Conservation (phyloP, 1,140 invertebrate species). For the Venturia canescens region DNA sequence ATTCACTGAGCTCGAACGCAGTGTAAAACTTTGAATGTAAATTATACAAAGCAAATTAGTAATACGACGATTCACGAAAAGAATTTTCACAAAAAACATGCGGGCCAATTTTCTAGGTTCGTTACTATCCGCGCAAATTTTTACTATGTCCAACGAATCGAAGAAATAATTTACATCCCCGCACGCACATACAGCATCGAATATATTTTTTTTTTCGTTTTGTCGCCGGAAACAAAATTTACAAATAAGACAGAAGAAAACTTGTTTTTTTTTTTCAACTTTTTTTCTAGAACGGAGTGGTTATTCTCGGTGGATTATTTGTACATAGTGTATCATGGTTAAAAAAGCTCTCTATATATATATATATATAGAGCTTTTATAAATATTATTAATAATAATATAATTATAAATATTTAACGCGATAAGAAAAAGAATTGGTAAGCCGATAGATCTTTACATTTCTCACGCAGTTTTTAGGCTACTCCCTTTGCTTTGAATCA, state of each 20-base stretch:
- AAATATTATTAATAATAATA: conserved; percentile 70
- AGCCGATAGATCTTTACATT: conserved; percentile 23
- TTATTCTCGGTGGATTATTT: conserved; percentile 65
- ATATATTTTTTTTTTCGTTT: conserved; percentile 50
- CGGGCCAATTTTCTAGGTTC: too few species aligned
- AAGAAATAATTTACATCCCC: conserved; percentile 11
- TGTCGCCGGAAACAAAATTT: conserved; percentile 48
- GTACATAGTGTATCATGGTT: conserved; percentile 74
- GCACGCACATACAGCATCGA: conserved; percentile 25
- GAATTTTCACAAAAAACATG: too few species aligned
- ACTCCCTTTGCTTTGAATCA: background rate
- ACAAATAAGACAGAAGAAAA: conserved; percentile 14
- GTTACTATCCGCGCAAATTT: too few species aligned
- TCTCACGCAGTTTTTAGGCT: conserved; percentile 11
- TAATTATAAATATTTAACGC: conserved; percentile 67
- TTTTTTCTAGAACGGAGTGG: background rate
- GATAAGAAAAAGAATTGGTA: conserved; percentile 50
- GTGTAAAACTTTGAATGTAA: too few species aligned
- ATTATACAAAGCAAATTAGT: too few species aligned
- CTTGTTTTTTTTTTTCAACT: background rate
- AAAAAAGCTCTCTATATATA: conserved; percentile 64
- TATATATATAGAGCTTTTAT: conserved; percentile 51
- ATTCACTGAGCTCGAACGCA: too few species aligned
- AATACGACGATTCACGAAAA: too few species aligned
- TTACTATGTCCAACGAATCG: too few species aligned